Evolutionary conservation across 2,888 invertebrate species (phyloP), one percentile per base, ranked within the genome.

Genomic region (Chymomyza caudatula): DNA sequence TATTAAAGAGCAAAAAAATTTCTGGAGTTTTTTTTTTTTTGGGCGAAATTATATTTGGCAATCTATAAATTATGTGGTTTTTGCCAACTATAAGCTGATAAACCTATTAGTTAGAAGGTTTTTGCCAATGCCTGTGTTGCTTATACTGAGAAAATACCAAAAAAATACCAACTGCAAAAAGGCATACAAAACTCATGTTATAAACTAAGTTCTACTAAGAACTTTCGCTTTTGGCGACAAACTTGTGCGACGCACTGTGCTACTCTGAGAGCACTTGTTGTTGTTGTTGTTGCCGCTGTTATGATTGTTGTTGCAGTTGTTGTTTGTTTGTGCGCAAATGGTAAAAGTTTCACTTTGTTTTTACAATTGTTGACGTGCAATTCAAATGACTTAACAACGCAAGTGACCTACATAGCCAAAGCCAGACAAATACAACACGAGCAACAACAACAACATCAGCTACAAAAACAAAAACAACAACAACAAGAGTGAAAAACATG

Each of bases 281-380:
- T 62, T 65, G 51, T 65, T 60, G 60, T 69, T 53, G 22, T 63
- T 63, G 42, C 52, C 65, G 57, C 52, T 64, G 63, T 55, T 53
- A 43, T 6, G 53, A n/a, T 23, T 43, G 29, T 51, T 67, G 54
- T 23, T 62, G 63, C 37, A 63, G 59, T 37, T 67, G 67, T 57
- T 69, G 53, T 60, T 57, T 69, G 53, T 60, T 67, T 65, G 63
- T 70, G 66, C 62, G 65, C 69, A 85, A 85, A 79, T 80, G 86
- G 86, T 71, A 83, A 85, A 80, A 80, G 80, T 81, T 81, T 67
- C 53, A 74, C 76, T 82, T 86, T 85, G 83, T 82, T 77, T 82
- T 81, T 63, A 71, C 63, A 80, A 81, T 79, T 78, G 85, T 86
- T 86, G 82, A 86, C 85, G 83, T 82, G 83, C 86, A 71, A 86